A percentile compares a stretch with the other conserved stretches of the same genome.
phyloP scores from a whole-genome alignment of 2,113 vertebrate genomes.

The Ceratotherium simum region DNA sequence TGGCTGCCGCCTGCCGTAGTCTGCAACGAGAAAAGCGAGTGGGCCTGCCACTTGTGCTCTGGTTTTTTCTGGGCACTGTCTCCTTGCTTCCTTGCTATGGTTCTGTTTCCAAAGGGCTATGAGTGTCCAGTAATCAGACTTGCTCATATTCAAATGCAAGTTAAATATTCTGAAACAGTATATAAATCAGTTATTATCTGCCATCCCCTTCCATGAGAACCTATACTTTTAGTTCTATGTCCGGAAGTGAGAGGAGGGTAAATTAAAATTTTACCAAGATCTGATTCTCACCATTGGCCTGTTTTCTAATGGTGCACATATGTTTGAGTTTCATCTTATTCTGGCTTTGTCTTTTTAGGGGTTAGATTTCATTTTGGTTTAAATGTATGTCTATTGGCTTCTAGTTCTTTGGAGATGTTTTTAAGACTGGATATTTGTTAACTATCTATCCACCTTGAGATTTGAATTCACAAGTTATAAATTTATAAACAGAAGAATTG shows the following conservation, averaged over 20 bases:
- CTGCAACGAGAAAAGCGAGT: not conserved
- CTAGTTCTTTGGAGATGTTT: conserved; percentile 36
- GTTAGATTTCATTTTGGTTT: conserved; percentile 50
- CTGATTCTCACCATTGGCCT: not conserved
- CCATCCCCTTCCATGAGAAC: not conserved
- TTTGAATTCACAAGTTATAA: conserved; percentile 42
- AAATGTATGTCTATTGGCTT: not conserved
- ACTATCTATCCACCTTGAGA: not conserved
- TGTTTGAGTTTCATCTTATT: not conserved
- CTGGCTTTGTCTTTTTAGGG: not conserved
- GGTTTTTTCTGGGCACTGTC: not conserved
- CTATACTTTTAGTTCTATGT: not conserved
- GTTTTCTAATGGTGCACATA: not conserved
- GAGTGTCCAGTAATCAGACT: not conserved
- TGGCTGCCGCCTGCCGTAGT: not conserved
- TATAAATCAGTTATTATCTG: not conserved
- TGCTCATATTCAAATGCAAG: not conserved
- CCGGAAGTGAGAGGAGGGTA: not conserved
- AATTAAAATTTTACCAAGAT: conserved; percentile 15
- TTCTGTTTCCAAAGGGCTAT: not conserved
- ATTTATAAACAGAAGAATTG: conserved; percentile 38
- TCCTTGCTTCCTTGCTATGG: not conserved
- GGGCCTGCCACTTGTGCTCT: not conserved
- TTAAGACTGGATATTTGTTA: conserved; percentile 23
- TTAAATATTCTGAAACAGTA: conserved; percentile 8